Evolutionary conservation across 37 sponge, comb jelly and placozoan species (phyloP), one percentile per base, ranked within the genome.

Genomic region (Sycon ciliatum): DNA sequence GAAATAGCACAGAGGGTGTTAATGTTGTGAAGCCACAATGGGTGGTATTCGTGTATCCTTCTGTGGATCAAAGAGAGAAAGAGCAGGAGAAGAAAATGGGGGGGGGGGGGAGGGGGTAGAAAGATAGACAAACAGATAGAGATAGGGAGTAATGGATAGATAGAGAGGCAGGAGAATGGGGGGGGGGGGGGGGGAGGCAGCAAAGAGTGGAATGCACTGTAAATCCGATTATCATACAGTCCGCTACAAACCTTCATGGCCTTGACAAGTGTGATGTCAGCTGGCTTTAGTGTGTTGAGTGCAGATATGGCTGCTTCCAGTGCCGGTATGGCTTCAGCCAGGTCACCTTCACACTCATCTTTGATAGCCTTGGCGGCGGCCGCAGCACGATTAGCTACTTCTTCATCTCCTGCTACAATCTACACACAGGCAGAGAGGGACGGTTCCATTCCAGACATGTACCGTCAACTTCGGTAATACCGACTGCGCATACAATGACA

Each of bases 331-430:
- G 99, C 99, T 67, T 89, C 93, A 38, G 88, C 90, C 26, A 98
- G 84, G 70, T 98, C 93, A 65, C 79, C 60, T 69, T 98, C 93
- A 84, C 99, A 98, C 69, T 98, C 99, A 49, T 92, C 87, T 62
- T 92, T 89, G 76, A 98, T 98, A 32, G 80, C 93, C 65, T 98
- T 68, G 26, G 90, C 71, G 38, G 71, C 83, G 34, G 89, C 93
- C 5, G 99, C 99, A 27, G 99, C 93, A 39, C 83, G 79, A 57
- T 98, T 87, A 42, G 99, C 93, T 18, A 92, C 93, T 28, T 82
- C 86, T 63, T 98, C 99, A 76, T 98, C 99, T 22, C 90, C 93
- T 13, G 92, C 93, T 24, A 98, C 99, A 37, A 98, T 86, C 89
- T 88, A 38, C 11, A 7, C 7, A 60, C 26, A 60, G 9, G 16